Base-by-base conservation (phyloP, 1,140 invertebrate genomes). In the Ips typographus region DNA sequence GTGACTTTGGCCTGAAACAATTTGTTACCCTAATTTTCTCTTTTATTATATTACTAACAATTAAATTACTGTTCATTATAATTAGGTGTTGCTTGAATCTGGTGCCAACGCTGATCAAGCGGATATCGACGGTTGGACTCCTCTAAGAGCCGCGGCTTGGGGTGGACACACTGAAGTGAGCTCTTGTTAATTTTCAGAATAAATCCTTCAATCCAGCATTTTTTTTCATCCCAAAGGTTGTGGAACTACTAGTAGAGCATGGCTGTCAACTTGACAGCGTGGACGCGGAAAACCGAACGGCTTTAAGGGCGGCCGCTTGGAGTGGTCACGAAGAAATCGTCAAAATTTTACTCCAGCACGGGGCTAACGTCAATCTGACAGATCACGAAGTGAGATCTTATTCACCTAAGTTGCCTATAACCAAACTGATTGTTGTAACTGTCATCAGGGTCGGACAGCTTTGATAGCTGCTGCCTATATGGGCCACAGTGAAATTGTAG, bases 401-500 rank as follows among this genome's bases (percentile, higher is more conserved):
- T 1, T 36, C 8, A 58, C 47, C 22, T 22, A 22, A 22, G 22
- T 22, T 22, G 22, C 22, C 22, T 22, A 4, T 60, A 22, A 44
- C 6, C 41, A 38, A 52, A 7, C 22, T 22, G 22, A 22, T 22
- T 22, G 22, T 22, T 22, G 6, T 62, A 52, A 47, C 43, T 68
- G 49, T 58, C 44, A 22, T 40, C 5, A 71, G 69, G 84, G 93
- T 37, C 85, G 95, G 71, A 97, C 94, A 1, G 93, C 94, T 0
- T 82, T 97, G n/a, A 92, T 95, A 73, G 94, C 91, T 0, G 92
- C 92, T 40, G 91, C 92, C 0, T 94, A 94, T 77, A 93, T 93
- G 94, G 94, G 89, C 41, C 95, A 98, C 82, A 92, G 94, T 52
- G 94, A 96, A 72, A 96, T 97, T 67, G 95, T 97, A 1, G 86